phyloP scores from a whole-genome alignment of 2,113 vertebrate genomes.

The Sprattus sprattus region DNA sequence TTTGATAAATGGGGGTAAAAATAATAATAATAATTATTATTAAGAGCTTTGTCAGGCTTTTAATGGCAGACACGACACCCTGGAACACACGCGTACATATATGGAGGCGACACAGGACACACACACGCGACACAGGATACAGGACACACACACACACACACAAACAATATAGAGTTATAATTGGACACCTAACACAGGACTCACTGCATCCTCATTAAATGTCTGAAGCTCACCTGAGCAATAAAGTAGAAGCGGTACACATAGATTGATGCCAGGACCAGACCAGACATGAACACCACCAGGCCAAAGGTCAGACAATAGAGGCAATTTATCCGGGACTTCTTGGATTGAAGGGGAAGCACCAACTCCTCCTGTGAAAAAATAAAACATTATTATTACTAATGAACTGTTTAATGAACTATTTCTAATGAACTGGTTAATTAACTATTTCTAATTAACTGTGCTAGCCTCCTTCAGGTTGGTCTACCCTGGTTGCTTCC shows the following conservation, averaged over 20 bases:
- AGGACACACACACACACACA: too few relatives aligned
- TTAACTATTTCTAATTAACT: too few relatives aligned
- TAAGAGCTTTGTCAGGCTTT: too few relatives aligned
- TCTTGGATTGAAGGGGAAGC: conserved; percentile 67
- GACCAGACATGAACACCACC: conserved; percentile 79
- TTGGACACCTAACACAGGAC: not conserved
- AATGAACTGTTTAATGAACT: too few relatives aligned
- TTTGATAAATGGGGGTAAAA: not conserved
- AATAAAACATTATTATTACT: not conserved
- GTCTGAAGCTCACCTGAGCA: conserved; percentile 75
- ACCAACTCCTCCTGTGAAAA: conserved; percentile 69
- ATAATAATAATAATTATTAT: too few relatives aligned
- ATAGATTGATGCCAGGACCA: conserved; percentile 83
- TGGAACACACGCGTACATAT: too few relatives aligned
- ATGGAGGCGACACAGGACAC: too few relatives aligned
- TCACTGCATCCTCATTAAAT: not conserved
- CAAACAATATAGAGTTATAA: conserved; percentile 19
- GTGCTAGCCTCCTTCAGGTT: not conserved
- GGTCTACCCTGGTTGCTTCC: not conserved
- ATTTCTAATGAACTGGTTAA: too few relatives aligned
- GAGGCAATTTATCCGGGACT: conserved; percentile 70
- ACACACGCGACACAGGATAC: too few relatives aligned
- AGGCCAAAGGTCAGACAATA: conserved; percentile 85
- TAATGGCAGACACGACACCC: too few relatives aligned
- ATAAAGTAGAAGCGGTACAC: conserved; percentile 87